A percentile compares a stretch with the other conserved stretches of the same genome.
These are phyloP conservation scores for Autographa pulchrina DNA, from an alignment of 2,888 invertebrate genomes.

Conservation along the genomic window DNA sequence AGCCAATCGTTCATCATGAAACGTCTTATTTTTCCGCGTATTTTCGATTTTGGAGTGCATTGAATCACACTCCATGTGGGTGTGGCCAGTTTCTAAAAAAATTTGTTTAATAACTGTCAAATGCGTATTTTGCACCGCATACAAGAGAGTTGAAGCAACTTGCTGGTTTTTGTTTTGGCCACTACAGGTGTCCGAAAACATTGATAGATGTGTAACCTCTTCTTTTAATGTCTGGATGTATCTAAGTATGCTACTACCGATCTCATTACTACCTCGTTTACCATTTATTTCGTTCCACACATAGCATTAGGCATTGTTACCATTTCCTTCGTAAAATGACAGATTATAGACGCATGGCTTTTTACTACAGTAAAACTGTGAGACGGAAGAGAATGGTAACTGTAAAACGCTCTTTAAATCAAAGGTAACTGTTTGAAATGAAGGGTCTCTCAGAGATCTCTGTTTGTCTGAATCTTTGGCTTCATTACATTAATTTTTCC, in stretches of 20 bases:
- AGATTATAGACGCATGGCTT: constrained; percentile 15
- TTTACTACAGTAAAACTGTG: constrained; percentile 16
- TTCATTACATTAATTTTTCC: background rate
- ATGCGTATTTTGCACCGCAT: too few species aligned
- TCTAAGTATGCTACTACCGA: too few species aligned
- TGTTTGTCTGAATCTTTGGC: too few species aligned
- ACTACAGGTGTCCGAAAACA: constrained; percentile 8
- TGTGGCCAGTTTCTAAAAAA: too few species aligned
- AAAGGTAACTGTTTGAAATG: too few species aligned
- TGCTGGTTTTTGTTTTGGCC: constrained; percentile 9
- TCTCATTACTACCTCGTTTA: too few species aligned
- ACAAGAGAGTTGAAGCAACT: background rate
- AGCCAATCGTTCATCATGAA: constrained; percentile 11
- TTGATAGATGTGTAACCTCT: background rate
- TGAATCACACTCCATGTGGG: too few species aligned
- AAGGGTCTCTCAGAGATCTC: too few species aligned
- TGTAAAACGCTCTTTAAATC: background rate
- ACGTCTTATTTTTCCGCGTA: background rate
- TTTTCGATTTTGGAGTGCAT: background rate
- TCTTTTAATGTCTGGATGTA: too few species aligned
- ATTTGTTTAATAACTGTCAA: too few species aligned
- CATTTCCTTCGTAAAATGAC: constrained; percentile 11
- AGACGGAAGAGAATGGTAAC: constrained; percentile 15
- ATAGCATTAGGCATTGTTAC: too few species aligned
- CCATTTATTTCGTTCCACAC: too few species aligned